phyloP scores from a whole-genome alignment of 2,888 invertebrate genomes.

The Stratiomys singularior region DNA sequence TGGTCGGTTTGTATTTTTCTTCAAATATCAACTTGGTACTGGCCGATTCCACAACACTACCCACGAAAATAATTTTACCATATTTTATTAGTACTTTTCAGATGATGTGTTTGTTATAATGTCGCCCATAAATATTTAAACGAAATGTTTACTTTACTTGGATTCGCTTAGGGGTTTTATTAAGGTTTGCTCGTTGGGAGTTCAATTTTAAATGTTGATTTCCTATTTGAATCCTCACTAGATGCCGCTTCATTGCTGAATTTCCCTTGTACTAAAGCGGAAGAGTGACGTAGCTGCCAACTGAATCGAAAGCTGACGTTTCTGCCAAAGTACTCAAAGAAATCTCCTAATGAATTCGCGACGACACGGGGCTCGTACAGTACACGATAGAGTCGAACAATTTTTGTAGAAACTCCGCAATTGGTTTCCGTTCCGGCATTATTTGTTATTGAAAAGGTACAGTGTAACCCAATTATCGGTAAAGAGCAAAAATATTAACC shows the following conservation, averaged over 20 bases:
- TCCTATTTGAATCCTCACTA: background rate
- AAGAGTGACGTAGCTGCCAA: conserved; percentile 53
- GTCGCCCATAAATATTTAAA: no score
- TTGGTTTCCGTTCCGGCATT: conserved; percentile 9
- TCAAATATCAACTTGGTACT: no score
- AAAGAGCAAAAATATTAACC: background rate
- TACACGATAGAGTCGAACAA: conserved; percentile 18
- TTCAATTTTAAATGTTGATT: background rate
- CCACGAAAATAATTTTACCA: no score
- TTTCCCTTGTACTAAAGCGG: conserved; percentile 48
- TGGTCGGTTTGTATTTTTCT: no score
- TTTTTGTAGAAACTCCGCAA: conserved; percentile 1
- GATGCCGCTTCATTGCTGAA: background rate
- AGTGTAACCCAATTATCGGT: background rate
- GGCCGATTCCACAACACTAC: no score
- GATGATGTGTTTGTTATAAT: no score
- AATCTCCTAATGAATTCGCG: conserved; percentile 21
- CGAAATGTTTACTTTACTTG: no score
- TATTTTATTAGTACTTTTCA: no score
- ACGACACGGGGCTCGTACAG: conserved; percentile 46
- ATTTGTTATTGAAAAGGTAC: conserved; percentile 27
- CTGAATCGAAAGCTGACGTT: conserved; percentile 52
- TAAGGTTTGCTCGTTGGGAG: no score
- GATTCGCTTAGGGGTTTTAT: no score
- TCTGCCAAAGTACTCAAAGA: conserved; percentile 21